Evolutionary conservation across 2,113 vertebrate species (phyloP), one percentile per base, ranked within the genome.

Genomic region (Hippocampus abdominalis): DNA sequence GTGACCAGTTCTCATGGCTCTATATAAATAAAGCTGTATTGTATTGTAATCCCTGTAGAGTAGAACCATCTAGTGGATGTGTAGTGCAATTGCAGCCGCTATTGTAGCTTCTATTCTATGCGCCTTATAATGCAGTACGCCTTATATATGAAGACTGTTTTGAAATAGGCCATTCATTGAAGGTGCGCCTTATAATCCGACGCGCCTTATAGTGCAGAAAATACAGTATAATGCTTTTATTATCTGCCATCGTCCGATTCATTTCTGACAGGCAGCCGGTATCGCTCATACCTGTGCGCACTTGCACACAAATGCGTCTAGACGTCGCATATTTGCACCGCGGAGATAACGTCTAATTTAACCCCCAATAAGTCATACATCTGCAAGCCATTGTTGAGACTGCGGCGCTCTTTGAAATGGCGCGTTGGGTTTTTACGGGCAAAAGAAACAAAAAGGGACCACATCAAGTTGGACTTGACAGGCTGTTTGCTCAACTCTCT

Each of bases 321-420:
- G 88, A 90, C 86, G 9, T 70, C 6, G 44, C 68, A 69, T 74
- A 72, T 87, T 75, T 77, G 74, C 70, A 68, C 44, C 68, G 62
- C 56, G 27, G 32, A 44, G 75, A 85, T 84, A 83, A 54, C 68
- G 73, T 87, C 83, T 74, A 32, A 80, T 86, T 69, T 64, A 36
- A 75, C 69, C 72, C 76, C 54, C 53, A 12, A 74, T 46, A 63
- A 21, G 16, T 69, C 60, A 29, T 84, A 80, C 91, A 91, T 89
- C 87, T 91, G 88, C 61, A 74, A 86, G 60, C 72, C 76, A 83
- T 88, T 83, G 84, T 84, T 80, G 77, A 70, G 82, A 75, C 69
- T 8, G 64, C 56, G 40, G 36, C 72, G 21, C 73, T 77, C 73
- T 87, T 85, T 86, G 81, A 85, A 83, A 86, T 42, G 42, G 60